Evolutionary conservation across 2,113 vertebrate genomes (phyloP), one percentile per base, ranked within the genome.

Genomic region (Tursiops truncatus): DNA sequence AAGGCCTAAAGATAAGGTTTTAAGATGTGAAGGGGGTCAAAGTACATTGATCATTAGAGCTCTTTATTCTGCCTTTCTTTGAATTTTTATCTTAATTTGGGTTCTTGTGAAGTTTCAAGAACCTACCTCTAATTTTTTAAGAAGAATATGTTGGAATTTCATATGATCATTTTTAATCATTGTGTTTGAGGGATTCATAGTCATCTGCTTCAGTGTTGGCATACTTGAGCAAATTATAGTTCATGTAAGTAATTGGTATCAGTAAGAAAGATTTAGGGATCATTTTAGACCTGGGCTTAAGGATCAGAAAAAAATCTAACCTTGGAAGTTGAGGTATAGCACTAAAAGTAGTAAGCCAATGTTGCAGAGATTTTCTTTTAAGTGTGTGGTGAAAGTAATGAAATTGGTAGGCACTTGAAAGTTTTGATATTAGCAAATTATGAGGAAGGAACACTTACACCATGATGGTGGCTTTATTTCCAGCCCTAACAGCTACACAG

Each of bases 221-320:
- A n/a, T 90, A 86, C 89, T 97, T 97, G 18, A 82, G 86, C 65
- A 96, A 89, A 92, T 95, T 90, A 93, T 92, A 94, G 26, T 65
- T 79, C 23, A 94, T 85, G 13, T 91, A 93, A 60, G 15, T 89
- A 82, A 65, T 68, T 91, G 23, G 18, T 84, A 28, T 82, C 23
- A 95, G 12, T 95, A 80, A 73, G 38, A 90, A 80, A 90, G 70
- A 80, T 96, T 97, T 94, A 97, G 53, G 23, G 26, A 53, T 96
- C 33, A 94, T 80, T 91, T 96, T 95, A 68, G 50, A 79, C 84
- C 18, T 94, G 36, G 76, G 12, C 73, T 89, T 90, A 90, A 74
- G 56, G 50, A 91, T 84, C 14, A 90, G 58, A 36, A 33, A 74
- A 87, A 89, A n/a, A 38, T 25, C 17, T 74, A 80, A 70, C 67